These are phyloP conservation scores for Naja naja DNA, from an alignment of 2,113 vertebrate genomes.

Conservation along the genomic window DNA sequence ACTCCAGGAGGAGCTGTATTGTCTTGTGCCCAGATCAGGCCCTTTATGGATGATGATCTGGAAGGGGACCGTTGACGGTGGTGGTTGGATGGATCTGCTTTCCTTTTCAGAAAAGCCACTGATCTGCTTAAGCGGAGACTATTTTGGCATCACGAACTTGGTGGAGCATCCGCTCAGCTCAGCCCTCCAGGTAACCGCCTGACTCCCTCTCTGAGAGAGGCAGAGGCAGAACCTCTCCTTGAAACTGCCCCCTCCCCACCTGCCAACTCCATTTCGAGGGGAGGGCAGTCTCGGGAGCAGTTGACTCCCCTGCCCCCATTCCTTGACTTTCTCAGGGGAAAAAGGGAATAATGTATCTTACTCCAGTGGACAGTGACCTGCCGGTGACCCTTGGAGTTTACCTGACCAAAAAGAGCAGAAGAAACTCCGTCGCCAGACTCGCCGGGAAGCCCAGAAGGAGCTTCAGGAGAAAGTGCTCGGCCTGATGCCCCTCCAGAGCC, in stretches of 20 bases:
- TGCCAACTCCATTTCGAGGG: not conserved
- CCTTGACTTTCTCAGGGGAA: not conserved
- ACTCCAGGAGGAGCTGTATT: not conserved
- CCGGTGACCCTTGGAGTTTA: slow-evolving; percentile 91
- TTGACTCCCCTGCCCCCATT: not conserved
- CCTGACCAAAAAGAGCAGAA: slow-evolving; percentile 96
- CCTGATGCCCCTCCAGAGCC: slow-evolving; percentile 95
- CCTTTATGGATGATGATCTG: no score
- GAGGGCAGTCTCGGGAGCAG: not conserved
- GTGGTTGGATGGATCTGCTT: not conserved
- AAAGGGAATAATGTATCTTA: fast-evolving
- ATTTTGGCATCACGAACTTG: slow-evolving; percentile 93
- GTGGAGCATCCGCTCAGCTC: slow-evolving; percentile 95
- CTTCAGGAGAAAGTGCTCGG: slow-evolving; percentile 95
- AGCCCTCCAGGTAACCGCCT: slow-evolving; percentile 82
- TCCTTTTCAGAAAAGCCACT: slow-evolving; percentile 69
- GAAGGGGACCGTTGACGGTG: not conserved
- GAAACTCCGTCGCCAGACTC: slow-evolving; percentile 91
- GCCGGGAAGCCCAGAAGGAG: slow-evolving; percentile 93
- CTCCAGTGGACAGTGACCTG: slow-evolving; percentile 78
- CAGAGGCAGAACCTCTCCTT: not conserved
- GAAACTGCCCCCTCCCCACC: not conserved
- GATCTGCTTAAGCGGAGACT: slow-evolving; percentile 75
- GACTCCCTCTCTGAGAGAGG: no score
- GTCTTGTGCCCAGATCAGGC: not conserved